Conservation (phyloP, 2,797 vertebrate species). For the Coracias cyanogaster region DNA sequence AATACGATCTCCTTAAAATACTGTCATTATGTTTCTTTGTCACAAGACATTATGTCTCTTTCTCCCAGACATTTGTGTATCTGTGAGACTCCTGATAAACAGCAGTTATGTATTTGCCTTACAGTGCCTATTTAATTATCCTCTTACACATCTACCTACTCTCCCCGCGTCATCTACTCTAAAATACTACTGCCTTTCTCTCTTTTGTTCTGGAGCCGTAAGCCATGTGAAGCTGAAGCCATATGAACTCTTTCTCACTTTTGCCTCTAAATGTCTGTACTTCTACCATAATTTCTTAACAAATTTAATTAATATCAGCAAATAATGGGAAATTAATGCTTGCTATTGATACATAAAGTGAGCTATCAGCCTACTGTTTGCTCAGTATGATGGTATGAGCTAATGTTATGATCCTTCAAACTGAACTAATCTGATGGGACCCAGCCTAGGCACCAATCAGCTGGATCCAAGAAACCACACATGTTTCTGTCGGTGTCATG, state of each 20-base stretch:
- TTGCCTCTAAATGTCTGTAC: neutral
- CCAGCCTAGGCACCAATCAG: neutral
- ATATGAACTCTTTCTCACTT: neutral
- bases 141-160: neutral
- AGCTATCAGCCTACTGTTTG: neutral
- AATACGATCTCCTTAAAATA: neutral
- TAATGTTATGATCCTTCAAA: neutral
- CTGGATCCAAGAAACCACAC: neutral
- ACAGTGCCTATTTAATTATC: neutral
- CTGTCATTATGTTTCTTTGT: too few species aligned
- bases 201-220: neutral
- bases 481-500: rapidly evolving
- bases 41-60: too few species aligned
- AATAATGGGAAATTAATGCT: neutral
- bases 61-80: neutral
- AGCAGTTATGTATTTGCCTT: neutral
- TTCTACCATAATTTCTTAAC: neutral
- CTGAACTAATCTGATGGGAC: neutral
- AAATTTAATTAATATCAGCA: neutral
- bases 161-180: neutral
- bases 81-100: too few species aligned
- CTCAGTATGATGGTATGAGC: neutral
- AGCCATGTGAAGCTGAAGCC: neutral
- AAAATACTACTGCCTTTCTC: neutral
- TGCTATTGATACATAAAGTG: rapidly evolving